Base-by-base conservation (phyloP, 2,888 invertebrate genomes). In the Acrobasis suavella region DNA sequence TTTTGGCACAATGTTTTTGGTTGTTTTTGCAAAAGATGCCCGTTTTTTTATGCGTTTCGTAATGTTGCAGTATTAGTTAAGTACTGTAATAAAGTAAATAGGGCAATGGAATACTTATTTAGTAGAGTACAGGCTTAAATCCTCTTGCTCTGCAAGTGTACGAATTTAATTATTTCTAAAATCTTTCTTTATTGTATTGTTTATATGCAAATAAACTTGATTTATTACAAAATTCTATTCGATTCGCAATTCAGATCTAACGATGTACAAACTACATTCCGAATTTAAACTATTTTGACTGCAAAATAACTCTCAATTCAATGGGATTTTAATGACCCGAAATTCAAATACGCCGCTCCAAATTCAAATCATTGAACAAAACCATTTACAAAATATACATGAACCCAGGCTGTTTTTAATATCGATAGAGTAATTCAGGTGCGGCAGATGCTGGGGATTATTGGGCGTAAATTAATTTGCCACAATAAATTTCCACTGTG, bases 381-480 rank as follows among this genome's bases (percentile, higher is more conserved):
- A 46, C 46, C 46, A n/a, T 46, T n/a, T 42, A 56, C n/a, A 50
- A 55, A 50, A 50, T 37, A 49, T 46, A 22, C 51, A 39, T 9
- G 17, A 38, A 17, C 42, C 42, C 55, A 17, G 64, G 72, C 74
- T 72, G 72, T 75, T 79, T 80, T 79, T 77, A 76, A 76, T 80
- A 78, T 78, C 76, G 73, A 78, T 76, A 73, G 74, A 70, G 72
- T 72, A 67, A 68, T 69, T 66, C 64, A 63, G 70, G 66, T 67
- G 71, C 67, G n/a, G 70, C 86, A 86, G 85, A 83, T 85, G 86
- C 71, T 69, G 70, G 64, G 76, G 83, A 79, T 82, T 80, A 81
- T 73, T 65, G 72, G 71, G 75, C 76, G 56, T 68, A 80, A 85
- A 86, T 87, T 85, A 87, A 85, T 85, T 84, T 81, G 76, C 75